Evolutionary conservation across 1,140 invertebrate species (phyloP), one percentile per base, ranked within the genome.

Genomic region (Leptopilina clavipes): DNA sequence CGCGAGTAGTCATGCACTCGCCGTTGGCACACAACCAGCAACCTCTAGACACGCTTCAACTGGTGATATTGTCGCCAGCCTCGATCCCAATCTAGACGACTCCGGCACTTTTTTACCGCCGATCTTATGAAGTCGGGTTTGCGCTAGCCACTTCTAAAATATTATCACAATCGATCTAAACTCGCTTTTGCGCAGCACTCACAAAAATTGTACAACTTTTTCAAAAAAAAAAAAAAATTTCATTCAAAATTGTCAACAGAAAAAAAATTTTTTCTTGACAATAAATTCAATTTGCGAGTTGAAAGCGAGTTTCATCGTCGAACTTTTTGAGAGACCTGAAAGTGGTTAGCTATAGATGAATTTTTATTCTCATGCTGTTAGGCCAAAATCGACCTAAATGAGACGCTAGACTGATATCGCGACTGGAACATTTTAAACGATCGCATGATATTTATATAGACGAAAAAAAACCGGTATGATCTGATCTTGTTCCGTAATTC

Each of bases 91-190:
- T 84, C 89, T 93, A 73, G 93, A 94, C 82, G 93, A 94, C 85
- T 93, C 93, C 19, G 93, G 93, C 71, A 93, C 93, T 19, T 94
- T 93, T 85, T 86, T 94, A 76, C 93, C 93, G 56, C 93, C 93
- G 72, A 94, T 94, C 79, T 87, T 91, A 82, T 91, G 90, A 91
- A 90, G 85, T 82, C 86, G 86, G 81, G 82, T 88, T 71, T 89
- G 86, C 82, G 88, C 86, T 83, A 90, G 89, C 85, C 86, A 91
- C 83, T 89, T 90, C 78, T 90, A 88, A 87, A 40, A 40, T 3
- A 40, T 3, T 3, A 40, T 6, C 0, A 7, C 0, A 40, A 40
- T 40, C 74, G 25, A 17, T 18, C 14, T 5, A 14, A 31, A 65
- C 59, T 65, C 59, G 59, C 59, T 37, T 65, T 40, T 40, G n/a